phyloP scores from a whole-genome alignment of 2,113 vertebrate genomes.

The Hippocampus mohnikei region DNA sequence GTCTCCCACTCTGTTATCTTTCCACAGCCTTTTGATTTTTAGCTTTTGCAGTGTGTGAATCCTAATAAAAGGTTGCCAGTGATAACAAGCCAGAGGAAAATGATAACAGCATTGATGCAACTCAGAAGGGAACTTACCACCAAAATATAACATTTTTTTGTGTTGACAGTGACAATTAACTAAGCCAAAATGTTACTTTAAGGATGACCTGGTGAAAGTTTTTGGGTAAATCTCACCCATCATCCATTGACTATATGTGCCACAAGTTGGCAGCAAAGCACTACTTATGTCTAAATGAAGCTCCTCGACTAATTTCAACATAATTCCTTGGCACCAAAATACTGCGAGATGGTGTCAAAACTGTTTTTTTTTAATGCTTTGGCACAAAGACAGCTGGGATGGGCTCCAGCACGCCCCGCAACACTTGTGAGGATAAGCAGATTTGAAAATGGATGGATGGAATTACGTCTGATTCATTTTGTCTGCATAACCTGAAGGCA shows the following conservation, averaged over 20 bases:
- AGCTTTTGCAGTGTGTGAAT: neutral
- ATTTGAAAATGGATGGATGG: no score
- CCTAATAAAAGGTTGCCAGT: neutral
- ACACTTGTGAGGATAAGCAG: no score
- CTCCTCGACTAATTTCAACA: neutral
- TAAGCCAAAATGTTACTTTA: neutral
- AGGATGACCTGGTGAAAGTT: neutral
- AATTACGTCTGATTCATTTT: constrained; percentile 7
- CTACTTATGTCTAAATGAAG: neutral
- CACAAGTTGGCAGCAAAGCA: neutral
- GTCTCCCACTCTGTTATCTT: neutral
- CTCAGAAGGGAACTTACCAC: neutral
- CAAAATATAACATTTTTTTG: neutral
- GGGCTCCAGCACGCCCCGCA: no score
- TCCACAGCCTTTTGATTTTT: neutral
- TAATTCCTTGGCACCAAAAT: neutral
- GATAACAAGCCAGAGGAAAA: neutral
- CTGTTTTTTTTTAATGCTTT: no score
- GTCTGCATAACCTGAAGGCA: constrained; percentile 21
- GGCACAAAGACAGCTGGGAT: no score
- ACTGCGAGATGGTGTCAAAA: neutral
- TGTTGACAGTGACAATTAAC: neutral
- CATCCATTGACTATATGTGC: no score
- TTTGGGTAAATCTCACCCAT: no score
- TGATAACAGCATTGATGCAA: neutral